These are phyloP conservation scores for Thereva unica DNA, from an alignment of 2,888 invertebrate species.

Conservation along the genomic window DNA sequence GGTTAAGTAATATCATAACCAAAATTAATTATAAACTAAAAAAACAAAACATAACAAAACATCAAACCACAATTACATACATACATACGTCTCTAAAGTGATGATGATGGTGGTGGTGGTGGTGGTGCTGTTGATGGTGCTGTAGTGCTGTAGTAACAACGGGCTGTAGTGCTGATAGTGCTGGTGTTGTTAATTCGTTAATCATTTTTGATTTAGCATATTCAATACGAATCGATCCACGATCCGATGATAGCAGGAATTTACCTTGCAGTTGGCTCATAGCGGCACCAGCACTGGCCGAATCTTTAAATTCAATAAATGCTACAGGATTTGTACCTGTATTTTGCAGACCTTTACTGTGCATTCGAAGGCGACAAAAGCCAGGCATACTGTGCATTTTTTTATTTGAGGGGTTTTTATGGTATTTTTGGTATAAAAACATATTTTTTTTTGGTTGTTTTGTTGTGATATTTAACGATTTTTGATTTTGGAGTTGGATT, in stretches of 20 bases:
- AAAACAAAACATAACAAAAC: slow-evolving; percentile 15
- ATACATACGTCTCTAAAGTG: slow-evolving; percentile 60
- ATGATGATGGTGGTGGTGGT: slow-evolving; percentile 54
- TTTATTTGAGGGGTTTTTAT: slow-evolving; percentile 43
- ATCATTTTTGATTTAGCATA: slow-evolving; percentile 99
- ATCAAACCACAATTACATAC: slow-evolving; percentile 30
- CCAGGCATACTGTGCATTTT: slow-evolving; percentile 85
- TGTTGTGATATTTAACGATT: not conserved
- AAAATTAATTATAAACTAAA: not conserved
- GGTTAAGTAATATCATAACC: too few species aligned
- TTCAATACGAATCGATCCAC: slow-evolving; percentile 97
- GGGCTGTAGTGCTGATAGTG: slow-evolving; percentile 54
- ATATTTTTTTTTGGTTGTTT: slow-evolving; percentile 3
- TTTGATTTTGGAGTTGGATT: slow-evolving; percentile 15
- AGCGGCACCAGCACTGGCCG: slow-evolving; percentile 88
- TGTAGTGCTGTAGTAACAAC: slow-evolving; percentile 55
- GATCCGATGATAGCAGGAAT: slow-evolving; percentile 92
- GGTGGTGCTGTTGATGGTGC: slow-evolving; percentile 59
- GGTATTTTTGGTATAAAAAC: slow-evolving; percentile 30
- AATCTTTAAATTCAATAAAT: slow-evolving; percentile 96
- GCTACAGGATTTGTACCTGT: slow-evolving; percentile 82
- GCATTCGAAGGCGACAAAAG: slow-evolving; percentile 96
- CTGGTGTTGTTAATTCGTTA: slow-evolving; percentile 58
- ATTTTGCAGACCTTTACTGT: slow-evolving; percentile 71
- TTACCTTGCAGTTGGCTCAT: slow-evolving; percentile 94